Evolutionary conservation across 1,140 invertebrate genomes (phyloP), one percentile per base, ranked within the genome.

Genomic region (Caenorhabditis brenneri): DNA sequence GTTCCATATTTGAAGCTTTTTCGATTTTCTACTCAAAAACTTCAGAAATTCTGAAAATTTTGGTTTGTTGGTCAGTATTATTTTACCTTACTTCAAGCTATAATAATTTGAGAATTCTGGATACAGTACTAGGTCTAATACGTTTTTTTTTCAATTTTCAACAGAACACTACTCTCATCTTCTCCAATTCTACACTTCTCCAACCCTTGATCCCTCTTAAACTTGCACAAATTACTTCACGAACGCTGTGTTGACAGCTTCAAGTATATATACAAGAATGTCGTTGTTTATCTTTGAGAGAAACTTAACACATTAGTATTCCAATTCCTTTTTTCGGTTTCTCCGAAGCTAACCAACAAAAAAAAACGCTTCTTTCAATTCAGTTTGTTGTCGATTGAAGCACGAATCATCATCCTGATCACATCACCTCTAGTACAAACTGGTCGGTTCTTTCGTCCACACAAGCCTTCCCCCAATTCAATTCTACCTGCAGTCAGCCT

Each of bases 251-350:
- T 55, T 55, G 53, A 55, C 53, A 55, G 53, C 53, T 55, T 55
- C n/a, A 36, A 36, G 29, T 65, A n/a, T 27, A 58, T 65, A 7
- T 36, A 58, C 53, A 29, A 9, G 16, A 58, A 58, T n/a, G n/a
- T n/a, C 53, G 22, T 65, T 65, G 33, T 65, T 65, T 65, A 65
- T 65, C 58, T 65, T 33, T 36, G n/a, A 27, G 24, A 16, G 53
- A 65, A 65, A 65, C 58, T 65, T 65, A 33, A 74, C 65, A 74
- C 36, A 74, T 74, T 74, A 39, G 65, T 42, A 74, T 80, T 55
- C n/a, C 51, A 42, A 4, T 49, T 78, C 24, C 36, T 79, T 51
- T 27, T 79, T n/a, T 10, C 16, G 4, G 15, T 27, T 22, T 3
- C 4, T 4, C 7, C 9, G 7, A 55, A 27, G 6, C 53, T 55